phyloP scores from a whole-genome alignment of 2,888 invertebrate species.

The Andrena minutula region DNA sequence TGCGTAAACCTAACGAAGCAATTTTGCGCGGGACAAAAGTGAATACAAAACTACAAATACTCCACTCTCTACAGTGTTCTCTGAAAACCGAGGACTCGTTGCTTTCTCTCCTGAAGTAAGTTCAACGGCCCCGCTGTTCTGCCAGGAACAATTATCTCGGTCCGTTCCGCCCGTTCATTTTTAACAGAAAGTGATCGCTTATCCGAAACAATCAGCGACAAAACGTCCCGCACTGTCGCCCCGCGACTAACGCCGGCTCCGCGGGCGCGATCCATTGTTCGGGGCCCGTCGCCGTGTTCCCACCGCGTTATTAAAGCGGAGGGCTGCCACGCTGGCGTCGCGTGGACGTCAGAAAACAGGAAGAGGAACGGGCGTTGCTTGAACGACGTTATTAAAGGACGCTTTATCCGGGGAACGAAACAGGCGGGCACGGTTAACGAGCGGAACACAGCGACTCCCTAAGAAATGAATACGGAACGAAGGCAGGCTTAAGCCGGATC shows the following conservation, averaged over 20 bases:
- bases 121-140: background rate
- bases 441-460: background rate
- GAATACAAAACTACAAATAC: too few relatives aligned
- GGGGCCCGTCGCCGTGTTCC: background rate
- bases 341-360: background rate
- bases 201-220: background rate
- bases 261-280: constrained; percentile 6
- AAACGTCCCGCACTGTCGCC: background rate
- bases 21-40: too few relatives aligned
- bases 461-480: constrained; percentile 11
- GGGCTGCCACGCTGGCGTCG: background rate
- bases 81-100: background rate
- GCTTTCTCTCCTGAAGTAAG: background rate
- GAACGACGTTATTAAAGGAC: constrained; percentile 29
- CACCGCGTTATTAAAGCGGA: constrained; percentile 2
- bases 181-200: background rate
- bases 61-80: background rate
- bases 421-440: constrained; percentile 9
- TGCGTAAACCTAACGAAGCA: too few relatives aligned
- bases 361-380: background rate
- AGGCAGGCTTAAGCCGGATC: background rate
- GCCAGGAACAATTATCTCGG: background rate
- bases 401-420: constrained; percentile 8
- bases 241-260: background rate
- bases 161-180: too few relatives aligned